Conservation (phyloP, 1,140 invertebrate species). For the Laodelphax striatellus region DNA sequence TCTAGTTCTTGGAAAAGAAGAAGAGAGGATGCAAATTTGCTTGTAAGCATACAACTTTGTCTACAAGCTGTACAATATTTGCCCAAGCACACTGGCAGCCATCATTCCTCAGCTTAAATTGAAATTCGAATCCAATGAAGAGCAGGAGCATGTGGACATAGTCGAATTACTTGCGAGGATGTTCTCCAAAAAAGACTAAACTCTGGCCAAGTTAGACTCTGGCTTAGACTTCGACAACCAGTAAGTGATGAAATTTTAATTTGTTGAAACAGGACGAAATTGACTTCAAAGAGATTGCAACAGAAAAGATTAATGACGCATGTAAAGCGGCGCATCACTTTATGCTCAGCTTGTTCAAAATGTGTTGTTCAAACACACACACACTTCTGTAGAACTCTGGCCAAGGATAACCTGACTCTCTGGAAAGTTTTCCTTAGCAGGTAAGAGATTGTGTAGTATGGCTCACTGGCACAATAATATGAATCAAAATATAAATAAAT, state of each 20-base stretch:
- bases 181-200: constrained; percentile 92
- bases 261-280: too few relatives aligned
- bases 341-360: too few relatives aligned
- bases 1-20: constrained; percentile 81
- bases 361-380: too few relatives aligned
- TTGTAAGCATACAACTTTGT: constrained; percentile 90
- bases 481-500: too few relatives aligned
- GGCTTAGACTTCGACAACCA: too few relatives aligned
- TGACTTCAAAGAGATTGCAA: too few relatives aligned
- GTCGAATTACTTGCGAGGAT: constrained; percentile 87
- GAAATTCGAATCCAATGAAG: constrained; percentile 54
- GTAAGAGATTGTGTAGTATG: constrained; percentile 26
- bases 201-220: too few relatives aligned
- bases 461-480: too few relatives aligned
- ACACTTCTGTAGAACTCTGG: too few relatives aligned
- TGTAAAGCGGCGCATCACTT: too few relatives aligned
- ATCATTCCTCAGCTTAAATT: constrained; percentile 92
- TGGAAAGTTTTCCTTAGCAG: constrained; percentile 81
- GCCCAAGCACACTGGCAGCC: constrained; percentile 71
- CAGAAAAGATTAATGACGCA: too few relatives aligned
- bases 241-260: too few relatives aligned
- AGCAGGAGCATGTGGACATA: constrained; percentile 49
- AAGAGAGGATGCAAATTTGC: constrained; percentile 64
- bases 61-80: constrained; percentile 92
- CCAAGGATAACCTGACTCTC: constrained; percentile 71